These are phyloP conservation scores for Dicrurus megarhynchus DNA, from an alignment of 2,113 vertebrate species.

Conservation along the genomic window DNA sequence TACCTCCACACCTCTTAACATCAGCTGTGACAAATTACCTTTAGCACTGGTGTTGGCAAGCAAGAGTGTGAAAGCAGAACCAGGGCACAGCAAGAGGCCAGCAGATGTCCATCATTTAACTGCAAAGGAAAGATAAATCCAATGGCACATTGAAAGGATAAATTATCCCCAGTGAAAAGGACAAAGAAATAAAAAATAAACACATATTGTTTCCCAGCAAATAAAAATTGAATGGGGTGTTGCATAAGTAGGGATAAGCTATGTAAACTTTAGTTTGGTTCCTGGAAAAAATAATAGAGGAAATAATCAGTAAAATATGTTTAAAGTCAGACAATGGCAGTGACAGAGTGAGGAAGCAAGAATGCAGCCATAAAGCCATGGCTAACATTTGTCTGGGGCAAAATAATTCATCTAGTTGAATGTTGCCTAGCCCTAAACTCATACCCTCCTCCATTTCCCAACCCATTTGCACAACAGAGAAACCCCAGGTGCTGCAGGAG, in stretches of 20 bases:
- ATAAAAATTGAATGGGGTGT: background rate
- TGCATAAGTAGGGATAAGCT: background rate
- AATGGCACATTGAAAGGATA: background rate
- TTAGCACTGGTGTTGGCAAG: background rate
- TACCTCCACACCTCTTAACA: background rate
- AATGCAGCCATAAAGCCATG: background rate
- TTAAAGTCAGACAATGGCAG: background rate
- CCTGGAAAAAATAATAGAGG: conserved; percentile 16
- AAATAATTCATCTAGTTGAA: background rate
- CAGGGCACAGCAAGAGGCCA: background rate
- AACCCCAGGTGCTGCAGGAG: background rate
- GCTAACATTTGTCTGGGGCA: background rate
- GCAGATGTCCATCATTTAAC: background rate
- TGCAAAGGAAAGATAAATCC: background rate
- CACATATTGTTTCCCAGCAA: conserved; percentile 9
- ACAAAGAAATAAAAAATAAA: background rate
- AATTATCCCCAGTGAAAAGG: background rate
- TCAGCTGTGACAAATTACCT: background rate
- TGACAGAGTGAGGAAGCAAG: background rate
- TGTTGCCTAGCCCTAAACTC: background rate
- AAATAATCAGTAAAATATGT: background rate
- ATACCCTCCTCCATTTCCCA: background rate
- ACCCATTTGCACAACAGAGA: background rate
- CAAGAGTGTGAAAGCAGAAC: background rate
- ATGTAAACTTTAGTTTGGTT: background rate